Base-by-base conservation (phyloP, 35 echinoderm and acorn worm genomes). In the Heliocidaris erythrogramma region DNA sequence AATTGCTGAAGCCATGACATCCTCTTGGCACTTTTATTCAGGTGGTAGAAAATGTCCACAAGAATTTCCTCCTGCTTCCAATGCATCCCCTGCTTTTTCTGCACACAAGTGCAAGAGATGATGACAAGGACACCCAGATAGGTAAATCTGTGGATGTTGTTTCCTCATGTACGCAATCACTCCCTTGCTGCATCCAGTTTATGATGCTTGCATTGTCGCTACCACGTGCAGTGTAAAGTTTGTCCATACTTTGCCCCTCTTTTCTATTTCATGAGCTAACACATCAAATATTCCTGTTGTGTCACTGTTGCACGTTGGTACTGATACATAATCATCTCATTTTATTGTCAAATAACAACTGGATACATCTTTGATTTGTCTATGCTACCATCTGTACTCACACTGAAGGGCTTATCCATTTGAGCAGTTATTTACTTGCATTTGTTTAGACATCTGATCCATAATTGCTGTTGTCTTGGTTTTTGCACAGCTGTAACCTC, bases 321-420 rank as follows among this genome's bases (percentile, higher is more conserved):
- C 86, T 11, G 86, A 88, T 48, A 88, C 86, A 35, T 88, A 31
- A 31, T 88, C 86, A 88, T 88, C 86, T 88, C 86, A 88, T 48
- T 88, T 30, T 30, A 88, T 13, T 88, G 60, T 92, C 90, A 30
- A 69, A 96, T 69, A 85, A 96, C 47, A 17, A 96, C 13, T 92
- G 96, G 96, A 90, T 95, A 96, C 53, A 96, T 71, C 52, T 96
- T 96, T 27, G 91, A 14, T 59, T 92, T 86, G 86, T 93, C 93
- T 50, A 65, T 96, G 31, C 95, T 94, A 92, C 96, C 96, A 96
- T 95, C 96, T 42, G 96, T 96, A 32, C 86, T 94, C 60, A 95
- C 16, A 88, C 96, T 96, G 30, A 91, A 96, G 13, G 96, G 96
- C 30, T 94, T 32, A 56, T 94, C 88, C 93, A 96, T 53, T 17